These are phyloP conservation scores for Drosophila seguyi DNA, from an alignment of 1,140 invertebrate genomes.

Conservation along the genomic window DNA sequence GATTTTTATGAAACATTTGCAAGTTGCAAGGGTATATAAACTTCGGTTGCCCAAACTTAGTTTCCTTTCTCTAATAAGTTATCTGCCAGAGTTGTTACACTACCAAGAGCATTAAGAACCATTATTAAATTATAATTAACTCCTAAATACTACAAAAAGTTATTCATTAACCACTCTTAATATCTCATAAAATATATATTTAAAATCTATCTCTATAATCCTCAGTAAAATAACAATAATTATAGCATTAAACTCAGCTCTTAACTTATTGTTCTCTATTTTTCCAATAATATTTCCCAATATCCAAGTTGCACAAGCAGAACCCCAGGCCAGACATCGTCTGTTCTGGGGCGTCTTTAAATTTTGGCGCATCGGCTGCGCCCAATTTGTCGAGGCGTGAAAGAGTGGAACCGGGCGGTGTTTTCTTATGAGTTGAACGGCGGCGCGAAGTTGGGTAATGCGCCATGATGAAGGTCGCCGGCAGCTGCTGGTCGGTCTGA, in stretches of 20 bases:
- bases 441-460: constrained; percentile 35
- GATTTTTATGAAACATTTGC: too few relatives aligned
- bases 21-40: too few relatives aligned
- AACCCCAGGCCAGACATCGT: constrained; percentile 15
- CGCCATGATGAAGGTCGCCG: constrained; percentile 43
- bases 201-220: too few relatives aligned
- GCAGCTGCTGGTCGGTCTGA: constrained; percentile 16
- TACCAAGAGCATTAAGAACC: not conserved
- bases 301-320: constrained; percentile 23
- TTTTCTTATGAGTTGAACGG: constrained; percentile 26
- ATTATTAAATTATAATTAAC: not conserved
- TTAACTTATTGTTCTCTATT: not conserved
- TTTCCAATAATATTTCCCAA: constrained; percentile 11
- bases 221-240: not conserved
- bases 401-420: constrained; percentile 35
- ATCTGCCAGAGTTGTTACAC: not conserved
- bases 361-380: constrained; percentile 37
- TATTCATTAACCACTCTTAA: not conserved
- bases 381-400: constrained; percentile 77
- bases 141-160: too few relatives aligned
- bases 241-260: not conserved
- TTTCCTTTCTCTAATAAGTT: too few relatives aligned
- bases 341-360: constrained; percentile 18
- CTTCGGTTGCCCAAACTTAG: too few relatives aligned
- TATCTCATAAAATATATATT: too few relatives aligned